A percentile compares a stretch with the other conserved stretches of the same genome.
Evolutionary conservation across 1,140 invertebrate species (phyloP).

Genomic region (Macrobrachium rosenbergii): DNA sequence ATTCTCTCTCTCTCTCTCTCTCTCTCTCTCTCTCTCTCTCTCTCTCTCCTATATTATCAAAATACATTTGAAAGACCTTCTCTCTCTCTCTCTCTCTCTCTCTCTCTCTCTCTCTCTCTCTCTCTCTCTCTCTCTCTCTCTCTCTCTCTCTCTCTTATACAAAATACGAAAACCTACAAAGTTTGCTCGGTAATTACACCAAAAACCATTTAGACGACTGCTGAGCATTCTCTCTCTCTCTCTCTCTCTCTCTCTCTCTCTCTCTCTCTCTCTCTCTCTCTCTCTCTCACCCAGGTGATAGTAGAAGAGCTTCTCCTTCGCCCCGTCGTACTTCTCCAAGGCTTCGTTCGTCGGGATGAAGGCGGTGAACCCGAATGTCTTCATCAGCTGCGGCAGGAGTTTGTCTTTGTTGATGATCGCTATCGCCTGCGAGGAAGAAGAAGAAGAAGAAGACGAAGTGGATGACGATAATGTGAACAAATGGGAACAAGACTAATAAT

Average conservation of each 20-base stretch:
- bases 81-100: no score
- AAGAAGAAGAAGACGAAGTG: background rate
- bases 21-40: no score
- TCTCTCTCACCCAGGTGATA: constrained; percentile 52
- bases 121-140: no score
- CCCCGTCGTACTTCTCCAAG: constrained; percentile 30
- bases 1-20: no score
- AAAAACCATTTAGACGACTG: background rate
- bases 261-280: no score
- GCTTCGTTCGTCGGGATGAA: constrained; percentile 55
- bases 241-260: no score
- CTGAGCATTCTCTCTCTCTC: no score
- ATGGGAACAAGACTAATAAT: no score
- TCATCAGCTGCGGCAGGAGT: background rate
- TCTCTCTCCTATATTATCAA: no score
- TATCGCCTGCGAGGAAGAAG: constrained; percentile 3
- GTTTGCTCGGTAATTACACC: background rate
- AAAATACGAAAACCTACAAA: no score
- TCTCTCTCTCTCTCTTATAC: background rate
- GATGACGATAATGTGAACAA: background rate
- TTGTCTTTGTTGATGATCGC: constrained; percentile 38
- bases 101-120: no score
- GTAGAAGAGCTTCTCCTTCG: constrained; percentile 29
- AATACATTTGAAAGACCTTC: no score
- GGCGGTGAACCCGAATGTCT: constrained; percentile 28